Base-by-base conservation (phyloP, 2,113 vertebrate species). In the Cynopterus brachyotis region DNA sequence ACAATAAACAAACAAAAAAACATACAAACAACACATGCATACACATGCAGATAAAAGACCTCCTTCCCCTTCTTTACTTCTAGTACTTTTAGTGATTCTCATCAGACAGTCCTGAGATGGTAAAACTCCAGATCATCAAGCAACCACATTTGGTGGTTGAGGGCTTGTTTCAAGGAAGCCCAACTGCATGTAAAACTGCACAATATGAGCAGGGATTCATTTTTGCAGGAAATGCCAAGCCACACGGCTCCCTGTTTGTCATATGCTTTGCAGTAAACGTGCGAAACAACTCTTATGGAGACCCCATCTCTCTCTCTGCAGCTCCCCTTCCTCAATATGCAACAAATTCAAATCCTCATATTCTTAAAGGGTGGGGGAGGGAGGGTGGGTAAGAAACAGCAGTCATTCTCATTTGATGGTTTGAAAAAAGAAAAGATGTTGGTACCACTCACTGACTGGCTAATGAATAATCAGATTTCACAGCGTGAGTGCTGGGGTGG, bases 401-500 rank as follows among this genome's bases (percentile, higher is more conserved):
- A 98, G 98, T 99, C 67, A 67, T 98, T 98, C 97, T 98, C 98
- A 98, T 99, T 98, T 98, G 98, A 98, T 97, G 97, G 97, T 97
- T 98, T 98, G 98, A 98, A 98, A 98, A 98, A 98, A 98, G 97
- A 98, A 98, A 98, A 98, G 98, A 99, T 99, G 99, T 99, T 99
- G 99, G 99, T 99, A 99, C 99, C 99, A 99, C 99, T 99, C 99
- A 99, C 99, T 99, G 99, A 99, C 99, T 99, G 99, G 98, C 99
- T 99, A 99, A 99, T 99, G 99, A 99, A 99, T 99, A 99, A 99
- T 99, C 99, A 99, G 99, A 99, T 99, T 99, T 99, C 99, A 99
- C 99, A 99, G 99, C 99, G 97, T 99, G 99, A 99, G 99, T 99
- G 99, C 99, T 99, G 98, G 99, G 99, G 99, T 99, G 99, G 99